A percentile compares a stretch with the other conserved stretches of the same genome.
phyloP scores from a whole-genome alignment of 2,797 vertebrate genomes.

The Sphenodon punctatus region DNA sequence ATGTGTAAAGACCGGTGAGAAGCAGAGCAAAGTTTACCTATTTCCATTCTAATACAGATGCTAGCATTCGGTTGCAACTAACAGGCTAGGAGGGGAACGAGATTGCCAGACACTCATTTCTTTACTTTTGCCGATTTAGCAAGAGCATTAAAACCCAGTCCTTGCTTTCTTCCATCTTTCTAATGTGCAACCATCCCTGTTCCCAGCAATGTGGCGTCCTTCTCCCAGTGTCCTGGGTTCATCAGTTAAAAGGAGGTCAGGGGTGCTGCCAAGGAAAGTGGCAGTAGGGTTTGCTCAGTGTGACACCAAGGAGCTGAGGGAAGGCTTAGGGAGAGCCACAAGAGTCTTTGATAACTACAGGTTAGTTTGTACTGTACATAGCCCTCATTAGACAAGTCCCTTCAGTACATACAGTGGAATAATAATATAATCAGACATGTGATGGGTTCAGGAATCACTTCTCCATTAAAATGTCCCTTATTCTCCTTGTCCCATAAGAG shows the following conservation, averaged over 20 bases:
- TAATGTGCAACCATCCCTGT: neutral
- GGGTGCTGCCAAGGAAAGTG: neutral
- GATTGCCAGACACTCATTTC: neutral
- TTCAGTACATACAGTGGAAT: constrained; percentile 26
- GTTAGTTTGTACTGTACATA: constrained; percentile 48
- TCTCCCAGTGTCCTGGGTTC: neutral
- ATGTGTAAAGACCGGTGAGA: fast-evolving
- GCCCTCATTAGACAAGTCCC: constrained; percentile 59
- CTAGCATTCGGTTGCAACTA: neutral
- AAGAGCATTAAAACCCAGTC: neutral
- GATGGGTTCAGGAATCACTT: neutral
- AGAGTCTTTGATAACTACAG: neutral
- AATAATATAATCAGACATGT: constrained; percentile 51
- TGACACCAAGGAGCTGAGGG: neutral
- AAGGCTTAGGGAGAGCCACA: neutral
- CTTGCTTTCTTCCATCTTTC: neutral
- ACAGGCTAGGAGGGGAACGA: neutral
- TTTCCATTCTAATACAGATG: constrained; percentile 18
- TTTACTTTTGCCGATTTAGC: neutral
- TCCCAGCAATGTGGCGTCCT: fast-evolving
- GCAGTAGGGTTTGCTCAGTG: neutral
- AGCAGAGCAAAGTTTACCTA: neutral
- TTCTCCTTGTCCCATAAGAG: neutral
- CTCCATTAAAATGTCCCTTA: neutral
- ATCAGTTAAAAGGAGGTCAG: fast-evolving